phyloP scores from a whole-genome alignment of 2,888 invertebrate genomes.

The Ferrisia virgata region DNA sequence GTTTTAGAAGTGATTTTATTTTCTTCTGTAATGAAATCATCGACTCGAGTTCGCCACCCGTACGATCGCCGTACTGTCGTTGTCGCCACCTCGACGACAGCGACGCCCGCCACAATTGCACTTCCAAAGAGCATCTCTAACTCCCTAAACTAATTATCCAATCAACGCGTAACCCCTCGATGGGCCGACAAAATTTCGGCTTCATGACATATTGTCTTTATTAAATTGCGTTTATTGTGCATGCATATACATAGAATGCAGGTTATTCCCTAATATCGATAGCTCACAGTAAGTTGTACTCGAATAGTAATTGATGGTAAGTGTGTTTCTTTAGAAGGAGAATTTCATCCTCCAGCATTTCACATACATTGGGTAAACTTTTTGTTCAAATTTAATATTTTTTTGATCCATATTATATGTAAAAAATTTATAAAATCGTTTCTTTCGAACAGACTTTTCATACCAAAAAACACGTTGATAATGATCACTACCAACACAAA shows the following conservation, averaged over 20 bases:
- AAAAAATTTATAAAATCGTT: too few relatives aligned
- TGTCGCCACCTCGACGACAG: not conserved
- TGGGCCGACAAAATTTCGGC: not conserved
- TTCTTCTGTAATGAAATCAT: slow-evolving; percentile 44
- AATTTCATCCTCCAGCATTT: too few relatives aligned
- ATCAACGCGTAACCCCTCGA: slow-evolving; percentile 36
- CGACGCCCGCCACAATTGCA: not conserved
- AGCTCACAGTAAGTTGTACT: too few relatives aligned
- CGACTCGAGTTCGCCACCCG: slow-evolving; percentile 15
- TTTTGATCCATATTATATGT: too few relatives aligned
- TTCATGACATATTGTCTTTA: slow-evolving; percentile 35
- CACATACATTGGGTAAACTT: too few relatives aligned
- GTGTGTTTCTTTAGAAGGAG: too few relatives aligned
- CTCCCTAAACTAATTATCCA: slow-evolving; percentile 40
- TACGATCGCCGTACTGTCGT: not conserved
- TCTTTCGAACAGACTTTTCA: too few relatives aligned
- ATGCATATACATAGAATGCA: not conserved
- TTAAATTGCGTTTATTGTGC: not conserved
- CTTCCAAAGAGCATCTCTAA: slow-evolving; percentile 3
- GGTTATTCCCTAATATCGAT: too few relatives aligned
- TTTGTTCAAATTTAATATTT: too few relatives aligned
- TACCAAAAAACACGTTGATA: too few relatives aligned
- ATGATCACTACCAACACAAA: too few relatives aligned
- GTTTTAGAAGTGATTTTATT: slow-evolving; percentile 46
- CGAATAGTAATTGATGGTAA: too few relatives aligned